A percentile compares a stretch with the other conserved stretches of the same genome.
phyloP scores from a whole-genome alignment of 2,113 vertebrate genomes.

The Sinocyclocheilus maitianheensis region DNA sequence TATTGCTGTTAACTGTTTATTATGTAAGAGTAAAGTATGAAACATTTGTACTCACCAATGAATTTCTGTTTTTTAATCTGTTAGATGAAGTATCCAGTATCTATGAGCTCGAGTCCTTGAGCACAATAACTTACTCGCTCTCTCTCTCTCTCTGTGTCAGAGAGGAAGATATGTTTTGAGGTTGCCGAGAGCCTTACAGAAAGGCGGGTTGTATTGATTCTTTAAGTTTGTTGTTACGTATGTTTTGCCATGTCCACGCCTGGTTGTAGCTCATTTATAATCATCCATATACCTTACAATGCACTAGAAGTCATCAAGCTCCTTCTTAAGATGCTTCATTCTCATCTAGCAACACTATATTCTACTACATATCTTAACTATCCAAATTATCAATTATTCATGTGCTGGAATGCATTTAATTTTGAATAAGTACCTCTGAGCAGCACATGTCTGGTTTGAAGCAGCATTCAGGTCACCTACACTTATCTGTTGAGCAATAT shows the following conservation, averaged over 20 bases:
- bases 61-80: neutral
- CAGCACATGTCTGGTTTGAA: neutral
- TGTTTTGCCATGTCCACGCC: neutral
- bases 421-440: neutral
- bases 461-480: neutral
- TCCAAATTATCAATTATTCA: neutral
- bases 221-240: neutral
- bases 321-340: neutral
- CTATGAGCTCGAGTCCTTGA: neutral
- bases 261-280: neutral
- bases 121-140: neutral
- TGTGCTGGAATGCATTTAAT: neutral
- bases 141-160: neutral
- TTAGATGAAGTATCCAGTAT: neutral
- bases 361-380: neutral
- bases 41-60: conserved; percentile 4
- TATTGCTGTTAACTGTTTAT: neutral
- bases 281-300: neutral
- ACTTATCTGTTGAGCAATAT: neutral
- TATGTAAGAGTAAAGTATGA: neutral
- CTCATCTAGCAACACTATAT: neutral
- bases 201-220: conserved; percentile 32
- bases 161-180: conserved; percentile 23
- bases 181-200: neutral
- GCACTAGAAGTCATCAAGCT: neutral